phyloP scores from a whole-genome alignment of 2,888 invertebrate species.

The Alloscopus bannaensis region DNA sequence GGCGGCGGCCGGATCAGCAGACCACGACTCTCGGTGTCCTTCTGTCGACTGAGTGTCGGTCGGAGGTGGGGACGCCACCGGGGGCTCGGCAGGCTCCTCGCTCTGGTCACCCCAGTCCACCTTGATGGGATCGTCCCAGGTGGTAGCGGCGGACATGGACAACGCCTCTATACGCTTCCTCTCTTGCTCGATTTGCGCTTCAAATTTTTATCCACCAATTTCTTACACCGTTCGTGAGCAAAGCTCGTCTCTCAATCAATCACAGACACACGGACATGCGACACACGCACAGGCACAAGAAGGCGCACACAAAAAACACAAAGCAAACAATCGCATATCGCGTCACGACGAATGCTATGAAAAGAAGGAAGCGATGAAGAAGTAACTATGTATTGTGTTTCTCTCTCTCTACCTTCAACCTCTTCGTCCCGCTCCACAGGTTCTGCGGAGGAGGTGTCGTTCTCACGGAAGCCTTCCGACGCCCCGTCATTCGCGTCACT shows the following conservation, averaged over 20 bases:
- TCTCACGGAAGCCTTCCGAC: slow-evolving; percentile 73
- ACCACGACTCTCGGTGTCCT: slow-evolving; percentile 69
- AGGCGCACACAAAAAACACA: too few species aligned
- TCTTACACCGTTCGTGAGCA: too few species aligned
- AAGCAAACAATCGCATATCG: too few species aligned
- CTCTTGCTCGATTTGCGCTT: slow-evolving; percentile 67
- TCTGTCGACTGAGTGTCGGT: slow-evolving; percentile 23
- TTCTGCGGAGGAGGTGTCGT: slow-evolving; percentile 61
- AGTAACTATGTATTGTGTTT: background rate
- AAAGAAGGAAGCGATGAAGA: too few species aligned
- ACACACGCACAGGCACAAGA: too few species aligned
- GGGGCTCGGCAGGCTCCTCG: slow-evolving; percentile 36
- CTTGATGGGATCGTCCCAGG: slow-evolving; percentile 79
- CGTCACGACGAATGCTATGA: too few species aligned
- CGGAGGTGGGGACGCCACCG: slow-evolving; percentile 58
- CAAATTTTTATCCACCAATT: slow-evolving; percentile 4
- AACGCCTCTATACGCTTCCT: slow-evolving; percentile 83
- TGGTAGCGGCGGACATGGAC: slow-evolving; percentile 78
- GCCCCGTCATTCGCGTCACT: slow-evolving; percentile 78
- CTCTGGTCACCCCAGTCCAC: slow-evolving; percentile 84
- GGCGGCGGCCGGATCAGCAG: slow-evolving; percentile 55
- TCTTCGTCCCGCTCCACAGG: slow-evolving; percentile 68
- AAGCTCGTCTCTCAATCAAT: too few species aligned
- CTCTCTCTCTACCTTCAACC: slow-evolving; percentile 53
- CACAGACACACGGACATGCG: too few species aligned